These are phyloP conservation scores for Rhadina sibilatrix DNA, from an alignment of 2,113 vertebrate genomes.

Conservation along the genomic window DNA sequence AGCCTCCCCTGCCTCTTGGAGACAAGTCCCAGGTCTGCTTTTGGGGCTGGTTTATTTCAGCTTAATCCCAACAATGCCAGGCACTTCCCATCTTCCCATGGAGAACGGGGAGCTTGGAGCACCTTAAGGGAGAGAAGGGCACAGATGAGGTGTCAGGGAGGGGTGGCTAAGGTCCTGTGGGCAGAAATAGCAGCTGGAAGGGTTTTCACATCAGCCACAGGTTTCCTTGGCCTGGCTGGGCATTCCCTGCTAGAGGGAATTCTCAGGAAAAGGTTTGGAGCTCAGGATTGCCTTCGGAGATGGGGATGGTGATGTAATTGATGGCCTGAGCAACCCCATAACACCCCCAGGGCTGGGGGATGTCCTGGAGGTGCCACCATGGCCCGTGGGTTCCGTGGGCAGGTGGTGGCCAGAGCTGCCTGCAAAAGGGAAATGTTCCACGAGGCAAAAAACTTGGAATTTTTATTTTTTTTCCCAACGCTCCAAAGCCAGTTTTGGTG, in stretches of 20 bases:
- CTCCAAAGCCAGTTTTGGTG: background rate
- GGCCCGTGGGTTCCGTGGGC: rapidly evolving
- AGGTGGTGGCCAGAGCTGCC: background rate
- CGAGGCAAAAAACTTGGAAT: rapidly evolving
- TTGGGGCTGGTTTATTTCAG: constrained; percentile 17
- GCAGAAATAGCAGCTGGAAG: constrained; percentile 10
- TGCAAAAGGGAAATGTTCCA: background rate
- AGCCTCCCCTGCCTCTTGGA: background rate
- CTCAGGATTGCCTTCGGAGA: background rate
- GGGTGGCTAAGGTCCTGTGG: background rate
- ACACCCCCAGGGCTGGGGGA: background rate
- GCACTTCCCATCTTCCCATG: background rate
- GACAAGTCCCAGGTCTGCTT: background rate
- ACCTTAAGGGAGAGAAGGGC: background rate
- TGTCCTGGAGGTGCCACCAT: background rate
- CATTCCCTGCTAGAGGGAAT: background rate
- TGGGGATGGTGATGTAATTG: rapidly evolving
- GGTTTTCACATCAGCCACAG: background rate
- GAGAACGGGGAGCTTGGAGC: background rate
- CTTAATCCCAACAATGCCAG: background rate
- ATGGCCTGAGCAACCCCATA: background rate
- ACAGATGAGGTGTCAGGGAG: background rate
- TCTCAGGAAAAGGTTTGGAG: background rate
- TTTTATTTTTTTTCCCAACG: background rate
- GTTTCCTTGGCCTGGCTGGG: background rate